These are phyloP conservation scores for Cheiracanthium punctorium DNA, from an alignment of 2,888 invertebrate species.

Conservation along the genomic window DNA sequence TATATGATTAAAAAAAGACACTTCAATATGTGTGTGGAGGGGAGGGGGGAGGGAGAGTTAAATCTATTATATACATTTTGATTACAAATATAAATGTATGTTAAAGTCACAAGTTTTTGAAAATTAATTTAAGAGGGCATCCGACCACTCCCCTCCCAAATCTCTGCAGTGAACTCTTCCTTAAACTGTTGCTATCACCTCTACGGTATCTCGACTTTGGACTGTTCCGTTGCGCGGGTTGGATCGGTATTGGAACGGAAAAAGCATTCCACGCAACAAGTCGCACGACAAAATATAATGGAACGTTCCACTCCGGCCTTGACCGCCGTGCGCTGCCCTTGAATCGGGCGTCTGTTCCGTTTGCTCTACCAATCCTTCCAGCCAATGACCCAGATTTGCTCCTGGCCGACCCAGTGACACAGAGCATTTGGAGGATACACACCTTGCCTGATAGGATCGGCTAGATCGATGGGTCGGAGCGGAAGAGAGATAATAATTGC, in stretches of 20 bases:
- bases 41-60: too few relatives aligned
- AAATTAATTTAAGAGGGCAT: too few relatives aligned
- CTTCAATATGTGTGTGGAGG: too few relatives aligned
- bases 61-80: too few relatives aligned
- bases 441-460: background rate
- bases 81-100: too few relatives aligned
- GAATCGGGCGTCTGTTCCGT: constrained; percentile 23
- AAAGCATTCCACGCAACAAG: constrained; percentile 21
- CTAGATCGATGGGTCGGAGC: background rate
- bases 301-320: constrained; percentile 39
- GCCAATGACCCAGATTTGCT: constrained; percentile 57
- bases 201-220: background rate
- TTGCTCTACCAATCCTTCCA: constrained; percentile 34
- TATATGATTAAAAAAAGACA: too few relatives aligned
- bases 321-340: constrained; percentile 58
- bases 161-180: background rate
- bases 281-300: constrained; percentile 5
- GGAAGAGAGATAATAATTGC: background rate
- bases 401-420: constrained; percentile 56
- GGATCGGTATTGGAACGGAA: background rate
- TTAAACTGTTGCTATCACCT: background rate
- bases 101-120: too few relatives aligned
- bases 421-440: background rate
- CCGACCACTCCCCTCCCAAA: background rate
- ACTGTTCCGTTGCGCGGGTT: background rate